Evolutionary conservation across 2,888 invertebrate species (phyloP).

Genomic region (Cephus pygmeus): DNA sequence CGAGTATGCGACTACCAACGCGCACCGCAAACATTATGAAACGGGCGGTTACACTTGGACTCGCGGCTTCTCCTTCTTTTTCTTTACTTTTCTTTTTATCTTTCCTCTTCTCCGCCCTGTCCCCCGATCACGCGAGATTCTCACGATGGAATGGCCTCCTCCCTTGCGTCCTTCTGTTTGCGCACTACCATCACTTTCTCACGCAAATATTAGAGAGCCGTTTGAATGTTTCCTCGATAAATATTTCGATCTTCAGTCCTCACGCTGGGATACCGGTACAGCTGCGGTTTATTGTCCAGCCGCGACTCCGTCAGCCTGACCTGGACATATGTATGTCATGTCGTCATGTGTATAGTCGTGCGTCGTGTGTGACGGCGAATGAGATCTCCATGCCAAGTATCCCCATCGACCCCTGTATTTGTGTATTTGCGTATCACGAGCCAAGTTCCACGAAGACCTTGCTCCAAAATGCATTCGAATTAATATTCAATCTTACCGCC

Average conservation of each 20-base stretch:
- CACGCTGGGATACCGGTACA: too few relatives aligned
- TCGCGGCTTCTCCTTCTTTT: too few relatives aligned
- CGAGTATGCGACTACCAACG: background rate
- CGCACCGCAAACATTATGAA: slow-evolving; percentile 5
- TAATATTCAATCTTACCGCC: slow-evolving; percentile 46
- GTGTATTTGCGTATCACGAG: too few relatives aligned
- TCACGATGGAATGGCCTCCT: background rate
- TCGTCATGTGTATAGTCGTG: too few relatives aligned
- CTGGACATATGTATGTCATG: too few relatives aligned
- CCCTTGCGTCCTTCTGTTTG: too few relatives aligned
- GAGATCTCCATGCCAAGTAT: too few relatives aligned
- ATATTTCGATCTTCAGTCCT: background rate
- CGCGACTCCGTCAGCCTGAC: too few relatives aligned
- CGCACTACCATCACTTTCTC: too few relatives aligned
- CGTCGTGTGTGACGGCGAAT: too few relatives aligned
- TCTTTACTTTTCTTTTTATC: background rate
- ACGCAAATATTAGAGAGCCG: background rate
- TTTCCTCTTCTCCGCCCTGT: background rate
- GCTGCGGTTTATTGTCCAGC: too few relatives aligned
- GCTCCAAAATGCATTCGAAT: slow-evolving; percentile 25
- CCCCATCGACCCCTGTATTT: too few relatives aligned
- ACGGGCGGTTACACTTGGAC: background rate
- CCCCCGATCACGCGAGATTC: background rate
- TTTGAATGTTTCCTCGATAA: slow-evolving; percentile 2
- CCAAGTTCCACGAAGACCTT: background rate